A percentile compares a stretch with the other conserved stretches of the same genome.
phyloP scores from a whole-genome alignment of 2,113 vertebrate species.

The Chaetodon trifascialis region DNA sequence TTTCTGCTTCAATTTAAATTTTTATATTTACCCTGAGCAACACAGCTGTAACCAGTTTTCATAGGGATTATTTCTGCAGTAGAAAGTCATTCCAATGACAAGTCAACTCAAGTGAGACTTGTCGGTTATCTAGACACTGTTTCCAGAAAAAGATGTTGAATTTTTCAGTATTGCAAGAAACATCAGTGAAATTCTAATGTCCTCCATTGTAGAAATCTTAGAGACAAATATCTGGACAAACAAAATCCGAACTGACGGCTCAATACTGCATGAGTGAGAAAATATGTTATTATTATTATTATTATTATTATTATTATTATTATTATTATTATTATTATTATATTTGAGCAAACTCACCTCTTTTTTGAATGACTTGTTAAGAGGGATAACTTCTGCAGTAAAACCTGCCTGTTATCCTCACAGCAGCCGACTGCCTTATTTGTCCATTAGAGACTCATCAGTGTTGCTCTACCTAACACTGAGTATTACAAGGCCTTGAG shows the following conservation, averaged over 20 bases:
- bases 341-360: too few species aligned
- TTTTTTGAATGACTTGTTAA: neutral
- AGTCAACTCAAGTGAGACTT: neutral
- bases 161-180: neutral
- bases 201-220: neutral
- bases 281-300: neutral
- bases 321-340: neutral
- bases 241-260: neutral
- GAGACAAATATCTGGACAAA: neutral
- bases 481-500: conserved; percentile 9
- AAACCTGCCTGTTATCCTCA: neutral
- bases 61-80: neutral
- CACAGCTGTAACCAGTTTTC: neutral
- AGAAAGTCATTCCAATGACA: neutral
- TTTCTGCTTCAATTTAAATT: neutral
- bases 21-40: too few species aligned
- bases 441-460: conserved; percentile 20
- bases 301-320: too few species aligned
- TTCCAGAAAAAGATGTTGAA: neutral
- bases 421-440: neutral
- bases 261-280: neutral
- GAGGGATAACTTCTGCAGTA: neutral
- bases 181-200: neutral
- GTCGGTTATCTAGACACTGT: neutral
- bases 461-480: conserved; percentile 20